These are phyloP conservation scores for Paramormyrops hopkinsi DNA, from an alignment of 2,797 vertebrate genomes.

Conservation along the genomic window DNA sequence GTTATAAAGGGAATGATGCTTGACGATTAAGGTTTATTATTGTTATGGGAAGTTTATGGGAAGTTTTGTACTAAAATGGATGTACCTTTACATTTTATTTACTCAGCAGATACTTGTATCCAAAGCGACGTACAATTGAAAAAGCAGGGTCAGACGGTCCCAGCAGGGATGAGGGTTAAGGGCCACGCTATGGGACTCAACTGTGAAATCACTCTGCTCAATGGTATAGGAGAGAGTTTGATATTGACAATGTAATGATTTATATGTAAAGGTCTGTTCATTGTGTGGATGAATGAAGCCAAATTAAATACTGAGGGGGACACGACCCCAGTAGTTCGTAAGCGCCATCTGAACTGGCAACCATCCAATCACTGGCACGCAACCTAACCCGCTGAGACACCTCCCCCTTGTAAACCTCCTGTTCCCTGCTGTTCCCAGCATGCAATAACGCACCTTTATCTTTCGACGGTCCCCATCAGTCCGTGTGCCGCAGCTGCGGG, in stretches of 20 bases:
- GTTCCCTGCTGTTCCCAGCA: neutral
- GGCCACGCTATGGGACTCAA: neutral
- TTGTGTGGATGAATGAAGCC: neutral
- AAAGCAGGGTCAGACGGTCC: neutral
- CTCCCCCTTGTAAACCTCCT: neutral
- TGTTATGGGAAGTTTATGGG: neutral
- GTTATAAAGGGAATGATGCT: neutral
- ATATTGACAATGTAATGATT: neutral
- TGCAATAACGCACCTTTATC: neutral
- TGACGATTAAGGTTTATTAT: neutral
- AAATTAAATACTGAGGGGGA: neutral
- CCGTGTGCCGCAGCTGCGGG: slow-evolving; percentile 89
- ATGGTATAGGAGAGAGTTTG: neutral
- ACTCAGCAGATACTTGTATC: neutral
- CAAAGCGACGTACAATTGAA: neutral
- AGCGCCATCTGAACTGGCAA: neutral
- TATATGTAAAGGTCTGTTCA: neutral
- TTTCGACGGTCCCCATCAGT: slow-evolving; percentile 53
- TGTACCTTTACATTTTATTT: neutral
- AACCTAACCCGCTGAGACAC: neutral
- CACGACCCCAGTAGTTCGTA: neutral
- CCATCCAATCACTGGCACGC: neutral
- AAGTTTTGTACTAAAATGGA: neutral
- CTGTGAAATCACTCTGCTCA: neutral
- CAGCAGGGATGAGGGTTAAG: neutral